Base-by-base conservation (phyloP, 2,797 vertebrate genomes). In the Huso huso region DNA sequence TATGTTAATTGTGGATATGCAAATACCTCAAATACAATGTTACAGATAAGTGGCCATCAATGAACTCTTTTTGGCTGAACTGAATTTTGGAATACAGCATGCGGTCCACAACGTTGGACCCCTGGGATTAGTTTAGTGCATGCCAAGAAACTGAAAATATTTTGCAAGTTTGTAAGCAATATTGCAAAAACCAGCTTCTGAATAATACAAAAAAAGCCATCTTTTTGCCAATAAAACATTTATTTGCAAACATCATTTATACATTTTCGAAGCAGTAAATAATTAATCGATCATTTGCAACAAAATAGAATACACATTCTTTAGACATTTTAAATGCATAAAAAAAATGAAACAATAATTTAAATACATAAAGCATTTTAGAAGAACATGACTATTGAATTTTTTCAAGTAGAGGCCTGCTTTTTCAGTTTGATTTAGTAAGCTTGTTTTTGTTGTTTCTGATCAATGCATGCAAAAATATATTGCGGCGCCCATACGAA, bases 221-320 rank as follows among this genome's bases (percentile, higher is more conserved):
- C 37, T 37, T 37, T 37, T 69, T 71, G 71, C 72, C 76, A 68
- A 79, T 73, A 76, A 76, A 80, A 75, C 52, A 74, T 83, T 79
- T 83, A 83, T 80, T 83, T 72, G 74, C 73, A 77, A 79, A 78
- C 74, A 78, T 75, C 73, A 70, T 81, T 78, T 77, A 72, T 75
- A 77, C 76, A 72, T 70, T 71, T 71, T 63, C 58, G 75, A 74
- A 75, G 73, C 75, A 73, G 71, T 72, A 72, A 71, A 72, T 51
- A 71, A 51, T 73, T 70, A 70, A 68, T 65, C 74, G 73, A 73
- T 73, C 65, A 67, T 76, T 78, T 64, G 67, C 73, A 77, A 76
- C 69, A 69, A 77, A 82, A 77, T 75, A 75, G 67, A 77, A 76
- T 68, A 76, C 67, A 78, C 73, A 61, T 70, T 71, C 66, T 75